phyloP scores from a whole-genome alignment of 1,140 invertebrate genomes.

The Galendromus occidentalis region DNA sequence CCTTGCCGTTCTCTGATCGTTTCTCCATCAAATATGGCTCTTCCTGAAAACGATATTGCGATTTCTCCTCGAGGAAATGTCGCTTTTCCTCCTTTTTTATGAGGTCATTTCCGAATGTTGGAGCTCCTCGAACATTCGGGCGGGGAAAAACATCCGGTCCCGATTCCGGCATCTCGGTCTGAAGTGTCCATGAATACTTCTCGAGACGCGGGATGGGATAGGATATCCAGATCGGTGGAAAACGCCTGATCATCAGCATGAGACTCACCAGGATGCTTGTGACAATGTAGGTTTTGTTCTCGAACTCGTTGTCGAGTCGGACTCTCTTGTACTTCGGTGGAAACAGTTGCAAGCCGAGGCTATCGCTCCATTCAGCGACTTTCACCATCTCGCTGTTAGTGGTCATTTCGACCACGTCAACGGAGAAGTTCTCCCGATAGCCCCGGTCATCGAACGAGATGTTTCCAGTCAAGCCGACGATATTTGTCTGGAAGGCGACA shows the following conservation, averaged over 20 bases:
- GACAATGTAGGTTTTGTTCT: conserved; percentile 70
- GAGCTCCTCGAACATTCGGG: background rate
- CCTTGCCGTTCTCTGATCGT: conserved; percentile 41
- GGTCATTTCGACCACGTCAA: conserved; percentile 81
- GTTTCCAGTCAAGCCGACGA: conserved; percentile 70
- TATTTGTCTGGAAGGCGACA: conserved; percentile 46
- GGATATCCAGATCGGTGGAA: too few relatives aligned
- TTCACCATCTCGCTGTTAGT: conserved; percentile 65
- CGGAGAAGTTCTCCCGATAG: conserved; percentile 62
- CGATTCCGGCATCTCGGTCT: background rate
- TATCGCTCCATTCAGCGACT: conserved; percentile 76
- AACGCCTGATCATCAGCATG: too few relatives aligned
- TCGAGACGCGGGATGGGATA: too few relatives aligned
- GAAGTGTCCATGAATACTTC: too few relatives aligned
- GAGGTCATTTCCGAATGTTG: background rate
- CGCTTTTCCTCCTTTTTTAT: background rate
- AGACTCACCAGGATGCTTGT: conserved; percentile 63
- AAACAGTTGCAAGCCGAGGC: conserved; percentile 48
- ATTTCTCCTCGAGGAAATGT: background rate
- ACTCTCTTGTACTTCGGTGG: conserved; percentile 54
- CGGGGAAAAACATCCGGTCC: background rate
- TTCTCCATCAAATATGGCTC: conserved; percentile 62
- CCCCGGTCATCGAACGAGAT: conserved; percentile 71
- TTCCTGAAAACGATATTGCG: conserved; percentile 35
- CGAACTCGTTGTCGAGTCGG: conserved; percentile 40